phyloP scores from a whole-genome alignment of 2,113 vertebrate species.

The Ptychochromis oligacanthus region DNA sequence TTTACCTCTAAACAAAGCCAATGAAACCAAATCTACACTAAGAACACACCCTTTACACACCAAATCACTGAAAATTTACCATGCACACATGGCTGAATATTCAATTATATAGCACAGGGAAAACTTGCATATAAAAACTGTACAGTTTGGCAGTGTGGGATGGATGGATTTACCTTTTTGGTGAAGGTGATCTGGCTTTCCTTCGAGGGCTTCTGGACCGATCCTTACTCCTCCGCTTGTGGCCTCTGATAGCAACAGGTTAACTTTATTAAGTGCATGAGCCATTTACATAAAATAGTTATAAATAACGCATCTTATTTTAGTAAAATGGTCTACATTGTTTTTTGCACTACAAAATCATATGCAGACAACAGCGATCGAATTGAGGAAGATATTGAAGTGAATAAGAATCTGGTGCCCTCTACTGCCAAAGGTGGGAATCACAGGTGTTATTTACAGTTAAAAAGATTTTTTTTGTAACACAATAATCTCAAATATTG shows the following conservation, averaged over 20 bases:
- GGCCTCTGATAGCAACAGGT: slow-evolving; percentile 76
- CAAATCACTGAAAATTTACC: background rate
- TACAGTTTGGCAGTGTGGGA: too few species aligned
- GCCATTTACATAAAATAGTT: background rate
- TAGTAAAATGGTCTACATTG: background rate
- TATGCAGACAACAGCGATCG: background rate
- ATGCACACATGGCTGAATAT: background rate
- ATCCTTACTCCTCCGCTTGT: slow-evolving; percentile 87
- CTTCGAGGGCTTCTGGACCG: slow-evolving; percentile 86
- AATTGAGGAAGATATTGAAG: background rate
- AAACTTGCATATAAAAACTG: background rate
- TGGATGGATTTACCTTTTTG: slow-evolving; percentile 80
- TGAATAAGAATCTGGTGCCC: background rate
- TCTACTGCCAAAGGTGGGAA: slow-evolving; percentile 1
- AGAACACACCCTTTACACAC: background rate
- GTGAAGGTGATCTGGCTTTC: slow-evolving; percentile 87
- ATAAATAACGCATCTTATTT: background rate
- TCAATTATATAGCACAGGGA: background rate
- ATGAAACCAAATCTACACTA: background rate
- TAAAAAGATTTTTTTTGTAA: background rate
- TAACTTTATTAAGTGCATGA: background rate
- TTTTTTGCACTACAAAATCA: background rate
- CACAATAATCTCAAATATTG: too few species aligned
- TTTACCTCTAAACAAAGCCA: slow-evolving; percentile 80
- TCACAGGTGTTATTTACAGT: background rate